These are phyloP conservation scores for Eolophus roseicapilla DNA, from an alignment of 2,113 vertebrate genomes.

Conservation along the genomic window DNA sequence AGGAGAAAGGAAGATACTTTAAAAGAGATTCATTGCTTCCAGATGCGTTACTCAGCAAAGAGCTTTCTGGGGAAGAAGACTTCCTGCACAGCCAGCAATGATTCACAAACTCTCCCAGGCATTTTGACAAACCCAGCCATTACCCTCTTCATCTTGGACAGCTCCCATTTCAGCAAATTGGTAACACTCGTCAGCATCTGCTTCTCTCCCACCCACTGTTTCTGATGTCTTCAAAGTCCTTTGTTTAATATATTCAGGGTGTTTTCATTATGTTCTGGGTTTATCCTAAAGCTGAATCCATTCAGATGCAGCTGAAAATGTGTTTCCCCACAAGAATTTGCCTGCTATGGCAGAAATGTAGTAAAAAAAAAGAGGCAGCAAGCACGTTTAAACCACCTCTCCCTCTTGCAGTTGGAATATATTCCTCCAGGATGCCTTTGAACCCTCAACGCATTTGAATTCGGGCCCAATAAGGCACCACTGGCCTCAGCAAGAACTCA, in stretches of 20 bases:
- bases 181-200: constrained; percentile 49
- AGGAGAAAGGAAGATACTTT: not conserved
- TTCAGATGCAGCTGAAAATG: constrained; percentile 49
- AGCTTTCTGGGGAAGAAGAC: not conserved
- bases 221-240: constrained; percentile 36
- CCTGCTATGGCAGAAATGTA: constrained; percentile 53
- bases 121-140: constrained; percentile 24
- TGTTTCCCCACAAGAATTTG: constrained; percentile 49
- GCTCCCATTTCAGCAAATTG: constrained; percentile 48
- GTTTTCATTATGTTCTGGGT: constrained; percentile 23
- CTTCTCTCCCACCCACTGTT: constrained; percentile 39
- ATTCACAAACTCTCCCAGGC: constrained; percentile 31
- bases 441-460: constrained; percentile 43
- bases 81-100: constrained; percentile 20
- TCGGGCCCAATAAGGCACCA: constrained; percentile 5
- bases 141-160: constrained; percentile 30
- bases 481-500: constrained; percentile 11
- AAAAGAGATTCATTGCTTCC: not conserved
- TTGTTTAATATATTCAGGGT: constrained; percentile 46
- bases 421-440: constrained; percentile 26
- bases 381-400: constrained; percentile 1
- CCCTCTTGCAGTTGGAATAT: constrained; percentile 15
- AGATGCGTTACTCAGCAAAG: constrained; percentile 20
- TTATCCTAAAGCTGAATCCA: constrained; percentile 54
- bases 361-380: not conserved